phyloP scores from a whole-genome alignment of 2,888 invertebrate genomes.

The Nemoura dubitans region DNA sequence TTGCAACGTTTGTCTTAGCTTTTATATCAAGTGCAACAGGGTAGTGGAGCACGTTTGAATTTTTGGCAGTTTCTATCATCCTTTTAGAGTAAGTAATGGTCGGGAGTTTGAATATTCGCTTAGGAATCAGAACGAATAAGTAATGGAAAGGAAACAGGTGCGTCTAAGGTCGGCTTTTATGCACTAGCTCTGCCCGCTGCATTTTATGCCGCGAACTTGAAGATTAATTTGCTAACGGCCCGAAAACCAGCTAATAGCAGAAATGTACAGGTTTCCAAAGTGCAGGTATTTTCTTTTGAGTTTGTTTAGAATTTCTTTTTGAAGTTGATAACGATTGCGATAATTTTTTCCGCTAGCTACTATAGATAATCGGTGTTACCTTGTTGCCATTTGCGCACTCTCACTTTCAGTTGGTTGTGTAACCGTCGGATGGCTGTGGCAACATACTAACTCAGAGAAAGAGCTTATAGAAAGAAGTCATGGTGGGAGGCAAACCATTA shows the following conservation, averaged over 20 bases:
- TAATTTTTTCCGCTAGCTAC: neutral
- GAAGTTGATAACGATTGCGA: conserved; percentile 16
- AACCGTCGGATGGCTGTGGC: conserved; percentile 17
- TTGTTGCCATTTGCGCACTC: conserved; percentile 37
- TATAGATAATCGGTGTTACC: conserved; percentile 3
- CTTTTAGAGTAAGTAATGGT: too few relatives aligned
- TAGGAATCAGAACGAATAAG: neutral
- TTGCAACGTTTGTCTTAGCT: too few relatives aligned
- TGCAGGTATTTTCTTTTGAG: neutral
- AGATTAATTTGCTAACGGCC: too few relatives aligned
- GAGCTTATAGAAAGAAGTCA: neutral
- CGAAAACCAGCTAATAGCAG: too few relatives aligned
- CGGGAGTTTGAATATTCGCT: too few relatives aligned
- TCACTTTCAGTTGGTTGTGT: conserved; percentile 34
- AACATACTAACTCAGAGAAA: conserved; percentile 27
- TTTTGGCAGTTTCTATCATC: too few relatives aligned
- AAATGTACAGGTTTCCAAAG: neutral
- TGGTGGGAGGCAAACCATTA: neutral
- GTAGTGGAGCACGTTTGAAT: too few relatives aligned
- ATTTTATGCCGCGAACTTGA: neutral
- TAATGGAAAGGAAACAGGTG: neutral
- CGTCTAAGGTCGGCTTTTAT: neutral
- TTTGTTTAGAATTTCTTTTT: neutral
- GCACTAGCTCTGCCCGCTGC: neutral
- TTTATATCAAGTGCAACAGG: too few relatives aligned